Percentiles rank a stretch among this genome's conserved stretches.
Conservation (phyloP, 2,113 vertebrate genomes). For the Balaeniceps rex region DNA sequence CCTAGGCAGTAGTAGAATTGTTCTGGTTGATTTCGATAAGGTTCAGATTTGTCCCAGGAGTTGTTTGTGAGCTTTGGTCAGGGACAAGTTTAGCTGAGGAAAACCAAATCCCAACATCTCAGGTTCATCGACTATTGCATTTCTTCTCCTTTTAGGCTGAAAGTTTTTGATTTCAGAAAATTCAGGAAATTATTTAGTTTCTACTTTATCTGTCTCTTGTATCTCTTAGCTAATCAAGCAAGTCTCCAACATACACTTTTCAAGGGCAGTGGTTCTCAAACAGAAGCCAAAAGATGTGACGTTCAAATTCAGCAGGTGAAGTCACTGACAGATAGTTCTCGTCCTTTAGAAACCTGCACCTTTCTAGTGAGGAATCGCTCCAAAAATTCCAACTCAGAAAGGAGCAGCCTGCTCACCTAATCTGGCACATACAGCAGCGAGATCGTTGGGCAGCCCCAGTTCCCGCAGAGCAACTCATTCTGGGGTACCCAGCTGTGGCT, state of each 20-base stretch:
- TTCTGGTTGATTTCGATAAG: neutral
- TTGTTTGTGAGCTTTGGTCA: neutral
- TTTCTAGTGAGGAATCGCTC: neutral
- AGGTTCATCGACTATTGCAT: neutral
- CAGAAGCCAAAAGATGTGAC: neutral
- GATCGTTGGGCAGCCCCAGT: neutral
- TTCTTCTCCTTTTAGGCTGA: neutral
- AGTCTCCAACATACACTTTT: neutral
- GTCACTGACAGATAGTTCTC: neutral
- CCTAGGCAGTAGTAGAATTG: neutral
- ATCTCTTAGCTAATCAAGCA: neutral
- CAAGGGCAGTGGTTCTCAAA: neutral
- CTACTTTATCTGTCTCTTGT: neutral
- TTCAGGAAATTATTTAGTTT: neutral
- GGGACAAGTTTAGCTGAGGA: neutral
- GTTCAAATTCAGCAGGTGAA: neutral
- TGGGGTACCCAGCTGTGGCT: neutral
- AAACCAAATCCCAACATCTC: neutral
- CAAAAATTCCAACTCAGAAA: neutral
- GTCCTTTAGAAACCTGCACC: neutral
- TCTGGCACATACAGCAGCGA: accelerated
- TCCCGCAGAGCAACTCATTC: neutral
- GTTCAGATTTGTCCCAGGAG: neutral
- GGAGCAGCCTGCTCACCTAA: neutral
- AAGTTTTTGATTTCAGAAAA: neutral